Conservation (phyloP, 2,888 invertebrate species). For the Iphiclides podalirius region DNA sequence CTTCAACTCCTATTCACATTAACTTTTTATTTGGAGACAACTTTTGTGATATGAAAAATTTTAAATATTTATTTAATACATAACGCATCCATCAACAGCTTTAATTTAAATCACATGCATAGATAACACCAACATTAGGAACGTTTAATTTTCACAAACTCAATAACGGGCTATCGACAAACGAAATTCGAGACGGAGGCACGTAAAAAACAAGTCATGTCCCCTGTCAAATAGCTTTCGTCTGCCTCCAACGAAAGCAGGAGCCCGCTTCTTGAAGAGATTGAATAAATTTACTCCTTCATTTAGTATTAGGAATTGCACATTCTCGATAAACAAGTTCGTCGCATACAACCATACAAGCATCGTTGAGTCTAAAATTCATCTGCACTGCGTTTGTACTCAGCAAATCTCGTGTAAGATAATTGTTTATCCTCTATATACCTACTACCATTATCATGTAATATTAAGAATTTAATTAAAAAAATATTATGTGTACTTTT, state of each 20-base stretch:
- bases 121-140: background rate
- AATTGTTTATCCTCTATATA: too few species aligned
- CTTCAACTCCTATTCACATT: too few species aligned
- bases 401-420: too few species aligned
- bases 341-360: background rate
- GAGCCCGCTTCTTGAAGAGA: background rate
- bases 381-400: background rate
- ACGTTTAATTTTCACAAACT: background rate
- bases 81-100: too few species aligned
- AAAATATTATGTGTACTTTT: too few species aligned
- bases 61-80: too few species aligned
- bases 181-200: background rate
- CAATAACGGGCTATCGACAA: background rate
- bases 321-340: background rate
- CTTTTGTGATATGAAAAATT: too few species aligned
- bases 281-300: slow-evolving; percentile 11
- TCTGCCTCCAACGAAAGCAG: slow-evolving; percentile 2
- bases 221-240: slow-evolving; percentile 6
- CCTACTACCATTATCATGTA: too few species aligned
- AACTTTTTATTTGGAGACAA: too few species aligned
- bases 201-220: slow-evolving; percentile 8
- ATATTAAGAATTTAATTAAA: too few species aligned
- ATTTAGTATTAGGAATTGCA: slow-evolving; percentile 1
- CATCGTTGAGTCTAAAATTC: background rate
- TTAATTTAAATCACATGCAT: too few species aligned